A percentile compares a stretch with the other conserved stretches of the same genome.
Conservation (phyloP, 2,797 vertebrate species). For the Antrozous pallidus region DNA sequence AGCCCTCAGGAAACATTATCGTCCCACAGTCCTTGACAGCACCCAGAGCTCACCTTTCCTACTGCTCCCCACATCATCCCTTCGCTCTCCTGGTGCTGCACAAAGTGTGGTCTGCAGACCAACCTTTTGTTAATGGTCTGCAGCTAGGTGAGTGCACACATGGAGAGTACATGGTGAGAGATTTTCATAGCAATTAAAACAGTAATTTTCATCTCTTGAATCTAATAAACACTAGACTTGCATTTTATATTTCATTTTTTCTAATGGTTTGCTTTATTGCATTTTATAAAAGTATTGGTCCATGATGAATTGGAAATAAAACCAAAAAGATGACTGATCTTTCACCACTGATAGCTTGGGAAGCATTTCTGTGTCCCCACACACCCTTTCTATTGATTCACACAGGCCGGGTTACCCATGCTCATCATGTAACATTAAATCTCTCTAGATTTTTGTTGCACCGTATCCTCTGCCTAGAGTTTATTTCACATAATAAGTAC, state of each 20-base stretch:
- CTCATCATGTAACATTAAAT: background rate
- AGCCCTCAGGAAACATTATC: background rate
- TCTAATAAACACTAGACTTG: background rate
- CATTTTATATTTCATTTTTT: slow-evolving; percentile 27
- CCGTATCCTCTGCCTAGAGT: background rate
- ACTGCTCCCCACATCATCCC: too few relatives aligned
- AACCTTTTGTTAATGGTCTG: background rate
- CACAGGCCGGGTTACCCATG: background rate
- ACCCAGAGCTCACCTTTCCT: background rate
- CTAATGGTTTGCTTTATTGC: slow-evolving; percentile 12
- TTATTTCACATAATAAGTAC: background rate
- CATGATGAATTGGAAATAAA: background rate
- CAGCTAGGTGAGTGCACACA: background rate
- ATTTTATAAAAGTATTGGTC: background rate
- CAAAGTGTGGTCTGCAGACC: background rate
- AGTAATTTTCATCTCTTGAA: background rate
- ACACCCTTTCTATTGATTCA: background rate
- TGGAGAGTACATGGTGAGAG: background rate
- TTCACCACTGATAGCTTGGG: background rate
- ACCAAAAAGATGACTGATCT: background rate
- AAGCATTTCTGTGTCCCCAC: background rate
- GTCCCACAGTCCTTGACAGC: background rate
- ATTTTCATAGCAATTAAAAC: background rate
- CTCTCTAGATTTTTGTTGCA: background rate
- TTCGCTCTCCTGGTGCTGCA: background rate